Conservation (phyloP, 2,113 vertebrate species). For the Hyla sarda region DNA sequence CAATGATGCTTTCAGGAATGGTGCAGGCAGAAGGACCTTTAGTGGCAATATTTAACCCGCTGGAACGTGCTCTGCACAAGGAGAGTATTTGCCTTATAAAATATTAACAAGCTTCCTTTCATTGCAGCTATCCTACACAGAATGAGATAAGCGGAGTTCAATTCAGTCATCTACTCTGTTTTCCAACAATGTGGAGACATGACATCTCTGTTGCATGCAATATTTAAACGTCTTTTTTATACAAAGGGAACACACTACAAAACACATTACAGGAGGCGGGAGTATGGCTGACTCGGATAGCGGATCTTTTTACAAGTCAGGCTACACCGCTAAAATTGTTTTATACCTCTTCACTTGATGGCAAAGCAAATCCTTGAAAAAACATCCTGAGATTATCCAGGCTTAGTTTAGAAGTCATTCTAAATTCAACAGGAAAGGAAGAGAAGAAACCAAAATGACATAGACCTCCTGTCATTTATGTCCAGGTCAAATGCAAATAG, state of each 20-base stretch:
- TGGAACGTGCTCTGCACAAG: conserved; percentile 23
- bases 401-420: background rate
- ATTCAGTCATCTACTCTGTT: conserved; percentile 42
- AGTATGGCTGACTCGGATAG: background rate
- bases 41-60: conserved; percentile 46
- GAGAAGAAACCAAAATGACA: background rate
- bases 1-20: conserved; percentile 15
- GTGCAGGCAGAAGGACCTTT: conserved; percentile 10
- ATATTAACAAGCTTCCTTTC: conserved; percentile 49
- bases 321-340: background rate
- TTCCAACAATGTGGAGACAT: conserved; percentile 33
- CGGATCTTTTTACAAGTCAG: conserved; percentile 4
- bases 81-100: conserved; percentile 52
- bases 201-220: conserved; percentile 51
- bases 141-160: conserved; percentile 55
- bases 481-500: background rate
- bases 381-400: background rate
- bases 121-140: conserved; percentile 43
- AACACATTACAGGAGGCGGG: conserved; percentile 12
- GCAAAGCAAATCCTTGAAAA: background rate
- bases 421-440: background rate
- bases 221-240: conserved; percentile 52
- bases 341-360: background rate
- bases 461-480: background rate
- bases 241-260: conserved; percentile 26